Percentiles rank a stretch among this genome's conserved stretches.
Evolutionary conservation across 92 coral and sea anemone species (phyloP).

Genomic region (Plumapathes pennacea): DNA sequence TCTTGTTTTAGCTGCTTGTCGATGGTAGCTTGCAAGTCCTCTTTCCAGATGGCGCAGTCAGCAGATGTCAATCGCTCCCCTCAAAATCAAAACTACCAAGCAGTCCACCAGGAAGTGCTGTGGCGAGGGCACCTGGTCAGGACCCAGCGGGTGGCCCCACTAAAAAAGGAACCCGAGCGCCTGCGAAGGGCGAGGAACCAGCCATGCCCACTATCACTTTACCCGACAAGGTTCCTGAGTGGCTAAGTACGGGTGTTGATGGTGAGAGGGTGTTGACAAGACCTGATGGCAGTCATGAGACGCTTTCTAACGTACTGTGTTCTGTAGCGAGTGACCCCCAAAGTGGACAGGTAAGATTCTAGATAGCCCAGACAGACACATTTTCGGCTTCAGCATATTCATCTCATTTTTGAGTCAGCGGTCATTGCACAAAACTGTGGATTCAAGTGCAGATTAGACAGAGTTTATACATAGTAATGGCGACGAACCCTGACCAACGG

Average conservation of each 20-base stretch:
- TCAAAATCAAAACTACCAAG: conserved; percentile 24
- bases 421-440: no score
- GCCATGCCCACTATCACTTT: conserved; percentile 54
- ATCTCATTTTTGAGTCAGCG: no score
- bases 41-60: conserved; percentile 85
- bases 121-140: conserved; percentile 47
- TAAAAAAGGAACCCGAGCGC: conserved; percentile 52
- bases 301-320: conserved; percentile 62
- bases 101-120: conserved; percentile 63
- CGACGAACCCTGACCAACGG: no score
- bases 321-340: conserved; percentile 87
- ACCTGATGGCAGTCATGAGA: conserved; percentile 63
- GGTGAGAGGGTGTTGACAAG: conserved; percentile 69
- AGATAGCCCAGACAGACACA: no score
- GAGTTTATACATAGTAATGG: no score
- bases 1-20: conserved; percentile 49
- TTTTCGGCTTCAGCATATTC: no score
- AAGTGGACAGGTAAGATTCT: conserved; percentile 67
- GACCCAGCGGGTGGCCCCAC: conserved; percentile 21
- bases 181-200: conserved; percentile 65
- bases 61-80: conserved; percentile 75
- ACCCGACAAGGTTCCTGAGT: conserved; percentile 71
- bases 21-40: conserved; percentile 84
- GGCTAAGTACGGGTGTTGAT: conserved; percentile 79
- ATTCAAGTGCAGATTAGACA: no score